These are phyloP conservation scores for Cheilosia soror DNA, from an alignment of 2,888 invertebrate genomes.

Conservation along the genomic window DNA sequence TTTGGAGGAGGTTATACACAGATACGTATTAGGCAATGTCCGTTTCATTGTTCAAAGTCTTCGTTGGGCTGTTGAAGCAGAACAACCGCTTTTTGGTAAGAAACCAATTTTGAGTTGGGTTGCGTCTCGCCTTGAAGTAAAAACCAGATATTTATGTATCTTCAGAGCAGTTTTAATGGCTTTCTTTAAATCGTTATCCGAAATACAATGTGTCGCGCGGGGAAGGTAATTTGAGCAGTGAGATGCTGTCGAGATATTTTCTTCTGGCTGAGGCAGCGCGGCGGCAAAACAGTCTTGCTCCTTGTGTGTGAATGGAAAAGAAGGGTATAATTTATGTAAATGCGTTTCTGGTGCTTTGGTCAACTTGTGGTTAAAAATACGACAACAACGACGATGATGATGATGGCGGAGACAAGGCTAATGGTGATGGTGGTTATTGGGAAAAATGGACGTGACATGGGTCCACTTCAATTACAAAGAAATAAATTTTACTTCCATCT, in stretches of 20 bases:
- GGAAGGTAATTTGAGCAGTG: conserved; percentile 67
- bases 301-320: conserved; percentile 66
- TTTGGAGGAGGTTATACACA: conserved; percentile 30
- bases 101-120: conserved; percentile 51
- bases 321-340: conserved; percentile 82
- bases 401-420: conserved; percentile 24
- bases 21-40: conserved; percentile 44
- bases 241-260: conserved; percentile 51
- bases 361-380: conserved; percentile 53
- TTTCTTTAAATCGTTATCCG: conserved; percentile 71
- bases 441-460: conserved; percentile 72
- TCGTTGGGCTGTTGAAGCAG: conserved; percentile 26
- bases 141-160: conserved; percentile 72
- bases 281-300: conserved; percentile 42
- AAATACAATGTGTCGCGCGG: conserved; percentile 70
- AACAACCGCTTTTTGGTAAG: conserved; percentile 22
- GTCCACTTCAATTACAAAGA: conserved; percentile 82
- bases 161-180: conserved; percentile 69
- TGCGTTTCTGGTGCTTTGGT: conserved; percentile 76
- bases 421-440: conserved; percentile 34
- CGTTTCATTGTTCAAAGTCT: conserved; percentile 38
- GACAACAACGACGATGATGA: conserved; percentile 49
- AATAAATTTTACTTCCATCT: conserved; percentile 83
- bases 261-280: conserved; percentile 23
- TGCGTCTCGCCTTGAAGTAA: conserved; percentile 16